phyloP scores from a whole-genome alignment of 2,888 invertebrate species.

The Cryptosula pallasiana region DNA sequence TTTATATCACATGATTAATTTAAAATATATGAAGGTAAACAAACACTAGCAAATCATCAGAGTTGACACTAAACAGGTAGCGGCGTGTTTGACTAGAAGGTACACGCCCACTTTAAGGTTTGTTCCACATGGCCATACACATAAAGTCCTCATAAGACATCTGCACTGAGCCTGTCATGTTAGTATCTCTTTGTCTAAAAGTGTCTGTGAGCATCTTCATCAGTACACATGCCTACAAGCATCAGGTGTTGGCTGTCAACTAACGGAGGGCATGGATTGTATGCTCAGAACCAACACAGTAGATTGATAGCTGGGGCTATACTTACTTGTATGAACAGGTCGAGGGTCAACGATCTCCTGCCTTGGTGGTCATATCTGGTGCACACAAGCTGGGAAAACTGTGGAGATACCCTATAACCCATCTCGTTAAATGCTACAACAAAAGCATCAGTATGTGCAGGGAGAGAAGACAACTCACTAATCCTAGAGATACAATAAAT shows the following conservation, averaged over 20 bases:
- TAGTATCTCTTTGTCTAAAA: constrained; percentile 72
- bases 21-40: too few relatives aligned
- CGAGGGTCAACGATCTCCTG: constrained; percentile 67
- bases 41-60: too few relatives aligned
- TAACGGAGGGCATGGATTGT: too few relatives aligned
- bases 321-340: constrained; percentile 72
- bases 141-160: constrained; percentile 89
- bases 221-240: constrained; percentile 68
- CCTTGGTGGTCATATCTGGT: constrained; percentile 65
- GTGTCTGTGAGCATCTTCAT: constrained; percentile 71
- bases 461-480: too few relatives aligned
- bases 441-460: too few relatives aligned
- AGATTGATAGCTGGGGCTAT: background rate
- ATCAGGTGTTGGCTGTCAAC: too few relatives aligned
- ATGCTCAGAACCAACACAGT: too few relatives aligned
- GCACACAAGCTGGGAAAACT: constrained; percentile 69
- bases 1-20: too few relatives aligned
- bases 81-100: too few relatives aligned
- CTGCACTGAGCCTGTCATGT: constrained; percentile 74
- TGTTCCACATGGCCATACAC: constrained; percentile 63
- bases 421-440: constrained; percentile 72
- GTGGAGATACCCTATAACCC: constrained; percentile 78
- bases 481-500: too few relatives aligned
- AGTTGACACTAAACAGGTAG: too few relatives aligned
- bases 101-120: too few relatives aligned